Conservation (phyloP, 2,797 vertebrate genomes). For the Siniperca obscura region DNA sequence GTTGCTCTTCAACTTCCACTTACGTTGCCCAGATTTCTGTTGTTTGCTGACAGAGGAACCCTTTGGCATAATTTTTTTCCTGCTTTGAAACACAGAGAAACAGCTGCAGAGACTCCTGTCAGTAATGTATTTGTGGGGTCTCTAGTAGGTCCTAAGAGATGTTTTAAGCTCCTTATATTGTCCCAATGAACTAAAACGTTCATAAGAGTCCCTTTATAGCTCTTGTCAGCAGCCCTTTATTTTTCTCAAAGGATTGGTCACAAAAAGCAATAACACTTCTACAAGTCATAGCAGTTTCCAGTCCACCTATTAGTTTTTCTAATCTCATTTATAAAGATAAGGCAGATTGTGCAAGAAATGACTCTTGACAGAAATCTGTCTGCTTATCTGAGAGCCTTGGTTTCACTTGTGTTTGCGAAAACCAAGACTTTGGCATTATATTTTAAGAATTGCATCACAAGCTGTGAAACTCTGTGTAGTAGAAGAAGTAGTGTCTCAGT, state of each 20-base stretch:
- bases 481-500: neutral
- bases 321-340: neutral
- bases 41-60: neutral
- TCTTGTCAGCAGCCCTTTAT: neutral
- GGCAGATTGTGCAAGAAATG: neutral
- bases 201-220: neutral
- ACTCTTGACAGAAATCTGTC: neutral
- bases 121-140: neutral
- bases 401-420: slow-evolving; percentile 10
- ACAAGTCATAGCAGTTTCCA: neutral
- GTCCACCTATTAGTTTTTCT: neutral
- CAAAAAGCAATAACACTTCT: neutral
- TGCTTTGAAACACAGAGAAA: neutral
- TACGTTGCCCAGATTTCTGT: neutral
- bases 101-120: neutral
- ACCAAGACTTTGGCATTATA: neutral
- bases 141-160: neutral
- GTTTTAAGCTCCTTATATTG: neutral
- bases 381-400: slow-evolving; percentile 9
- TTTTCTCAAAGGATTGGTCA: no score
- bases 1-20: neutral
- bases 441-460: neutral
- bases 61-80: neutral
- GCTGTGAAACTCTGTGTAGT: neutral
- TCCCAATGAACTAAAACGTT: neutral